These are phyloP conservation scores for Philaenus spumarius DNA, from an alignment of 1,140 invertebrate species.

Conservation along the genomic window DNA sequence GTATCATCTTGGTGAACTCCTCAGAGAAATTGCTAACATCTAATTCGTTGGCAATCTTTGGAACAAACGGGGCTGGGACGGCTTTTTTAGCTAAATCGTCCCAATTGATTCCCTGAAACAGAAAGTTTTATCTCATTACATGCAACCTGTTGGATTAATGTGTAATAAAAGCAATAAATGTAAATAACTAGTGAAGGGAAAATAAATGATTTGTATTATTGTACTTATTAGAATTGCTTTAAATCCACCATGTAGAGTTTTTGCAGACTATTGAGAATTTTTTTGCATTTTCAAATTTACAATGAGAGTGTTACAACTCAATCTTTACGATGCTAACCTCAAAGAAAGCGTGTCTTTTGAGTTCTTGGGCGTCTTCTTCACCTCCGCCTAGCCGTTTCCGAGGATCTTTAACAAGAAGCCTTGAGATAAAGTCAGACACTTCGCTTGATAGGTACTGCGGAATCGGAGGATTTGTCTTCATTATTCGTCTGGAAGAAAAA, in stretches of 20 bases:
- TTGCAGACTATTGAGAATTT: too few species aligned
- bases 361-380: slow-evolving; percentile 67
- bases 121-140: slow-evolving; percentile 19
- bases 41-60: slow-evolving; percentile 69
- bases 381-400: slow-evolving; percentile 76
- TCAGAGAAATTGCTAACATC: slow-evolving; percentile 95
- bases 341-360: slow-evolving; percentile 84
- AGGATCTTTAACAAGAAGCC: slow-evolving; percentile 84
- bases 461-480: slow-evolving; percentile 78
- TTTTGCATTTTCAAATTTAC: too few species aligned
- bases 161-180: background rate
- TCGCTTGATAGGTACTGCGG: slow-evolving; percentile 58
- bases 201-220: background rate
- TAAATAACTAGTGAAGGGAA: background rate
- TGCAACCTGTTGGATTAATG: background rate
- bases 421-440: slow-evolving; percentile 59
- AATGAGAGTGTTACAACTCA: too few species aligned
- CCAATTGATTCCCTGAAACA: slow-evolving; percentile 63
- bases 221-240: slow-evolving; percentile 5
- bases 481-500: slow-evolving; percentile 57
- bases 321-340: too few species aligned
- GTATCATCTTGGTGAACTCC: slow-evolving; percentile 88
- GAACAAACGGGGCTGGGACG: slow-evolving; percentile 74
- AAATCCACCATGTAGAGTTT: too few species aligned
- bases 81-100: slow-evolving; percentile 61